Evolutionary conservation across 2,113 vertebrate species (phyloP).

Genomic region (Toxotes jaculatrix): DNA sequence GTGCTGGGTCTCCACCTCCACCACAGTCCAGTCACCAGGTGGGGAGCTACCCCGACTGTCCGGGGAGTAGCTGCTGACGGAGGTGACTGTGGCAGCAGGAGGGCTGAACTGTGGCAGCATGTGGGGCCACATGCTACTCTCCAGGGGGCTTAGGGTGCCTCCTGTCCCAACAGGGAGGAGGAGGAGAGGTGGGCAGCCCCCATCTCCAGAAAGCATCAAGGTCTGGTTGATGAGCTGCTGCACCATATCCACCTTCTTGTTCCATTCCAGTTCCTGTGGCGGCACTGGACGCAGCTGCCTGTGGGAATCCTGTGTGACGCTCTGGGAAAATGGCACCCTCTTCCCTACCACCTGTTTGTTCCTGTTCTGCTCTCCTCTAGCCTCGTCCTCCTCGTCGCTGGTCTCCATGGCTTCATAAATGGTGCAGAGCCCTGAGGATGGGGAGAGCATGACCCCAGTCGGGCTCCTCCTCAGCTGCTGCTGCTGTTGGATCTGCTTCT

Average conservation of each 20-base stretch:
- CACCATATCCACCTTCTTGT: slow-evolving; percentile 87
- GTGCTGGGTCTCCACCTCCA: slow-evolving; percentile 93
- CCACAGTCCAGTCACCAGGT: slow-evolving; percentile 91
- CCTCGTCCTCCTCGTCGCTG: slow-evolving; percentile 82
- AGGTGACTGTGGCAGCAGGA: slow-evolving; percentile 88
- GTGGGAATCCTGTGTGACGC: slow-evolving; percentile 41
- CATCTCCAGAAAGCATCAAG: slow-evolving; percentile 85
- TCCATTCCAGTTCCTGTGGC: slow-evolving; percentile 82
- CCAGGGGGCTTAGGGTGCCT: slow-evolving; percentile 86
- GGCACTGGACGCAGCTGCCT: slow-evolving; percentile 73
- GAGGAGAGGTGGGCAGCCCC: slow-evolving; percentile 77
- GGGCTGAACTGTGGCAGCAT: slow-evolving; percentile 87
- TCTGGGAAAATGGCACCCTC: background rate
- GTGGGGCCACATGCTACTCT: slow-evolving; percentile 90
- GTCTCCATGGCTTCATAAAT: slow-evolving; percentile 87
- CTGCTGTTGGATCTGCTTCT: slow-evolving; percentile 76
- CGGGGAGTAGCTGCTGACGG: slow-evolving; percentile 91
- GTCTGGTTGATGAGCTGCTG: slow-evolving; percentile 92
- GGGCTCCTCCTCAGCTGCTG: slow-evolving; percentile 76
- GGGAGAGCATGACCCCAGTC: slow-evolving; percentile 69
- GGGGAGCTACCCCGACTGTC: slow-evolving; percentile 84
- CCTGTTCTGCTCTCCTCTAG: slow-evolving; percentile 36
- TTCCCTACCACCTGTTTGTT: slow-evolving; percentile 14
- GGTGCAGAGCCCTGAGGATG: slow-evolving; percentile 83
- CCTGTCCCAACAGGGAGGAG: slow-evolving; percentile 80